Base-by-base conservation (phyloP, 2,888 invertebrate species). In the Osedax fenrisi region DNA sequence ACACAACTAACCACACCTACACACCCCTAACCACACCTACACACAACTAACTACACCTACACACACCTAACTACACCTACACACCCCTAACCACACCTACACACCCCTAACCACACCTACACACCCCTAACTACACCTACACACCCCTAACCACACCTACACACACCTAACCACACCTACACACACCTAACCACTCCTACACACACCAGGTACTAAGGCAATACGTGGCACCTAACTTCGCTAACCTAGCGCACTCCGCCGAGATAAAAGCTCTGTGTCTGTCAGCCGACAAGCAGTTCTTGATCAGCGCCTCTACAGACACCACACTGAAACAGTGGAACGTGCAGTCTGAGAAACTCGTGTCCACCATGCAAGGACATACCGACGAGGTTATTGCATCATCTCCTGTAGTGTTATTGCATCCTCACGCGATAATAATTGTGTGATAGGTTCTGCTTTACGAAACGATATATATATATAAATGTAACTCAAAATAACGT, bases 281-380 rank as follows among this genome's bases (percentile, higher is more conserved):
- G 59, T 83, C 84, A 2, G 79, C 81, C 25, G 84, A 85, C 77
- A 81, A 80, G 69, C 79, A 79, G 73, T 82, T 80, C 76, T 76
- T 85, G 75, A 83, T 84, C 56, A 84, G 84, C 1, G 83, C 81
- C 0, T 82, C 83, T 1, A 81, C 83, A 17, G 85, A 85, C 76
- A 80, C 81, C 21, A 82, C 83, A 2, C 78, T 84, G 62, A 84
- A 84, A 76, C 79, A 83, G 2, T 85, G 84, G 84, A 82, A 83
- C 75, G 78, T 84, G 80, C 79, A 80, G 23, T 80, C 81, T 1
- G 85, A 85, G 78, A 79, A 81, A 69, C 82, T 82, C 68, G 75
- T 82, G 41, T 80, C 81, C 75, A 81, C 83, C 1, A 79, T 84
- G 72, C 76, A 78, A 69, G 84, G 84, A 56, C 84, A 85, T 77